Percentiles rank a stretch among this genome's conserved stretches.
These are phyloP conservation scores for Agrenia bidenticulata DNA, from an alignment of 2,888 invertebrate species.

Conservation along the genomic window DNA sequence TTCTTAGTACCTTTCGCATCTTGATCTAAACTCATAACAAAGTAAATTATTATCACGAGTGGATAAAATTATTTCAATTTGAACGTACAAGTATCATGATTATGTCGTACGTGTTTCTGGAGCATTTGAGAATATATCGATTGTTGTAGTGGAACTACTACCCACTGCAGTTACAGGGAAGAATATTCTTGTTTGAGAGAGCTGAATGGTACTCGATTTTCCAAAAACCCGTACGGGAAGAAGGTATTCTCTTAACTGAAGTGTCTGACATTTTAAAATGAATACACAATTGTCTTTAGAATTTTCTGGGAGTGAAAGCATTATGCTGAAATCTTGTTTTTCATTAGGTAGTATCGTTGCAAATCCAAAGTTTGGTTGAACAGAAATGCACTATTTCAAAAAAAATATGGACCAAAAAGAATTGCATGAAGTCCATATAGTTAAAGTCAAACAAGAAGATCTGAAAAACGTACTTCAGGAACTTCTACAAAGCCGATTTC, in stretches of 20 bases:
- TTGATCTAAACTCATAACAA: background rate
- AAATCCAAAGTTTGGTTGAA: conserved; percentile 42
- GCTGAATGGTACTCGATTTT: background rate
- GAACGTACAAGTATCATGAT: background rate
- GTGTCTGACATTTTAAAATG: conserved; percentile 10
- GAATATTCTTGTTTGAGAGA: conserved; percentile 18
- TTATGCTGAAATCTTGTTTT: conserved; percentile 18
- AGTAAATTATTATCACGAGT: too few species aligned
- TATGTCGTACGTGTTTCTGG: background rate
- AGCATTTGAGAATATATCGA: conserved; percentile 13
- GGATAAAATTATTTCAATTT: background rate
- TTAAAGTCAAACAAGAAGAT: too few species aligned
- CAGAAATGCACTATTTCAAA: conserved; percentile 23
- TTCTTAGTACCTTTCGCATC: too few species aligned
- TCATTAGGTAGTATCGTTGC: conserved; percentile 28
- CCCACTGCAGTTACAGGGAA: conserved; percentile 31
- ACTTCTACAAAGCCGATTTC: conserved; percentile 34
- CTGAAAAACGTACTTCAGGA: conserved; percentile 33
- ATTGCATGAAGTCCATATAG: too few species aligned
- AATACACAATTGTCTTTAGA: conserved; percentile 2
- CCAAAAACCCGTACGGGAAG: background rate
- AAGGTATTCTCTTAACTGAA: too few species aligned
- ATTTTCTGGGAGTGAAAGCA: conserved; percentile 22
- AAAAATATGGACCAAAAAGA: conserved; percentile 1
- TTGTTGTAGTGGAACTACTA: conserved; percentile 4